These are phyloP conservation scores for Vulpes ferrilata DNA, from an alignment of 2,113 vertebrate species.

Conservation along the genomic window DNA sequence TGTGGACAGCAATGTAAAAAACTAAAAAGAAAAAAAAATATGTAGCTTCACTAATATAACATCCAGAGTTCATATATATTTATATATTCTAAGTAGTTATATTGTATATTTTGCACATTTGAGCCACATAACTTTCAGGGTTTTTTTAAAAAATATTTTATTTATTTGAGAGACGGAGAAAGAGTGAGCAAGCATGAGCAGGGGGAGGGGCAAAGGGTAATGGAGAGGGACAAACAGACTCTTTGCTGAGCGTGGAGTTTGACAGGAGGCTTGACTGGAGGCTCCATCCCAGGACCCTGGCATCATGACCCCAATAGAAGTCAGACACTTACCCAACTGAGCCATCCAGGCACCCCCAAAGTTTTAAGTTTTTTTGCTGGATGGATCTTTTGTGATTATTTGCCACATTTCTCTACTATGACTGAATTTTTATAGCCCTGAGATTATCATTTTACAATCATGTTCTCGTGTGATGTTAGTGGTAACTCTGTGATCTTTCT, in stretches of 20 bases:
- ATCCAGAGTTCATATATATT: too few relatives aligned
- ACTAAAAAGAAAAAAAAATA: neutral
- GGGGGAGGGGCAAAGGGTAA: neutral
- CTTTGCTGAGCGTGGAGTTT: too few relatives aligned
- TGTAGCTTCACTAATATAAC: neutral
- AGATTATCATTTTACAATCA: neutral
- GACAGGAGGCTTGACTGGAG: too few relatives aligned
- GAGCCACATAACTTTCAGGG: neutral
- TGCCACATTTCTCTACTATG: neutral
- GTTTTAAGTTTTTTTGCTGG: neutral
- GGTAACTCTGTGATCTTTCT: neutral
- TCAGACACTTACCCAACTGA: too few relatives aligned
- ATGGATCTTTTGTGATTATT: neutral
- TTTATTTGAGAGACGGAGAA: neutral
- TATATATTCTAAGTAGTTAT: neutral
- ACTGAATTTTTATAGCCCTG: neutral
- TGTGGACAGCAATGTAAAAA: neutral
- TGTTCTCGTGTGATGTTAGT: neutral
- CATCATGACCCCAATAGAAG: too few relatives aligned
- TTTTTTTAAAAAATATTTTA: too few relatives aligned
- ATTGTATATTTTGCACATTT: neutral
- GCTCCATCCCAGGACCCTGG: too few relatives aligned
- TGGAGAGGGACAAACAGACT: neutral
- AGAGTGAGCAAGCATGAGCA: neutral
- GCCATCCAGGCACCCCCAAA: too few relatives aligned